Evolutionary conservation across 2,888 invertebrate genomes (phyloP).

Genomic region (Idaea biselata): DNA sequence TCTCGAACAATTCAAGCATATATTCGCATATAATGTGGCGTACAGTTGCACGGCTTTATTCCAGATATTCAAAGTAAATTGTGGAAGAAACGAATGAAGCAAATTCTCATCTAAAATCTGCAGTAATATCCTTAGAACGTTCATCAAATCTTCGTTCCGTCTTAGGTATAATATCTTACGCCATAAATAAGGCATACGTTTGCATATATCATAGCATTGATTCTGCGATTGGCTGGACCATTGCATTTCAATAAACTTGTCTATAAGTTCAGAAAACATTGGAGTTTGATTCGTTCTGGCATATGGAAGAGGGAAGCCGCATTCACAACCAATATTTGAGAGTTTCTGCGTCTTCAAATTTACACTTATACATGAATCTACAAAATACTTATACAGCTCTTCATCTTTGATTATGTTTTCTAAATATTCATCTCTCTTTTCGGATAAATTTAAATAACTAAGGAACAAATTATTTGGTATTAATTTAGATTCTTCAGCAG

Average conservation of each 20-base stretch:
- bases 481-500: slow-evolving; percentile 62
- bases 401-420: slow-evolving; percentile 62
- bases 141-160: slow-evolving; percentile 71
- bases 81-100: slow-evolving; percentile 75
- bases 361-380: slow-evolving; percentile 80
- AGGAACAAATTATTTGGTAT: slow-evolving; percentile 69
- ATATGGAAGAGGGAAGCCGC: slow-evolving; percentile 81
- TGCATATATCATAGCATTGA: slow-evolving; percentile 76
- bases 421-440: slow-evolving; percentile 48
- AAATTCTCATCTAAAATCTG: slow-evolving; percentile 82
- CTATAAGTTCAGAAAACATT: slow-evolving; percentile 79
- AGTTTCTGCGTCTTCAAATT: slow-evolving; percentile 67
- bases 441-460: slow-evolving; percentile 56
- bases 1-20: slow-evolving; percentile 83
- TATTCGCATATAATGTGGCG: slow-evolving; percentile 77
- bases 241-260: slow-evolving; percentile 77
- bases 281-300: slow-evolving; percentile 61
- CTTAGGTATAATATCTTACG: slow-evolving; percentile 77
- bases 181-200: slow-evolving; percentile 83
- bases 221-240: slow-evolving; percentile 63
- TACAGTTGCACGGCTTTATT: slow-evolving; percentile 77
- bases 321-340: slow-evolving; percentile 76
- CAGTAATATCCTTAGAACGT: slow-evolving; percentile 78
- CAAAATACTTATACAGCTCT: slow-evolving; percentile 73
- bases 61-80: slow-evolving; percentile 82